These are phyloP conservation scores for Trochalopteron elliotii DNA, from an alignment of 2,113 vertebrate species.

Conservation along the genomic window DNA sequence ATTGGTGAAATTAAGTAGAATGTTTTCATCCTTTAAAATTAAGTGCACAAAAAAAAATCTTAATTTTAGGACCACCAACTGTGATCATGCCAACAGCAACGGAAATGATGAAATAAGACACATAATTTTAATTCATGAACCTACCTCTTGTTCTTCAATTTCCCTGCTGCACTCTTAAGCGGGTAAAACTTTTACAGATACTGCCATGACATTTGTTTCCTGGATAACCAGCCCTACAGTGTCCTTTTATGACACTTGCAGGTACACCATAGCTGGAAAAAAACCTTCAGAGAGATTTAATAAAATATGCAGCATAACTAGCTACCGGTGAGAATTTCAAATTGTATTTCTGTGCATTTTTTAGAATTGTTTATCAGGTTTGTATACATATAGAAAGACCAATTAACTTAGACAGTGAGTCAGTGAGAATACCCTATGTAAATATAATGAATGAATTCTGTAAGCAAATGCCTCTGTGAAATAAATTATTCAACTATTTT, in stretches of 20 bases:
- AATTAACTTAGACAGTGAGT: neutral
- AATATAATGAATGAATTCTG: neutral
- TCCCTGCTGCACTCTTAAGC: neutral
- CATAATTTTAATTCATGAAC: neutral
- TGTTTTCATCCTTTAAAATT: constrained; percentile 1
- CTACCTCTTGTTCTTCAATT: neutral
- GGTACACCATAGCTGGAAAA: neutral
- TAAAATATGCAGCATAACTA: neutral
- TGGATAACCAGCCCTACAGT: neutral
- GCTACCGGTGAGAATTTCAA: neutral
- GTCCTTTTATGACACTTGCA: neutral
- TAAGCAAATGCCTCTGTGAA: neutral
- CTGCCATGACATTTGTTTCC: neutral
- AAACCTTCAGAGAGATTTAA: neutral
- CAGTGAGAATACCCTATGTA: neutral
- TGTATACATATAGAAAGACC: neutral
- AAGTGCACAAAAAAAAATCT: neutral
- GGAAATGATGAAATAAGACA: neutral
- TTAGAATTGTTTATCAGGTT: neutral
- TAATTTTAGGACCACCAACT: neutral
- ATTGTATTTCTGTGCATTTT: neutral
- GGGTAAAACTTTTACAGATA: neutral
- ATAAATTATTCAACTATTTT: constrained; percentile 18
- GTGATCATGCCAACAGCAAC: neutral
- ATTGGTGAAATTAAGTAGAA: neutral